These are phyloP conservation scores for Aphrocallistes beatrix DNA, from an alignment of 37 sponge, comb jelly and placozoan species.

Conservation along the genomic window DNA sequence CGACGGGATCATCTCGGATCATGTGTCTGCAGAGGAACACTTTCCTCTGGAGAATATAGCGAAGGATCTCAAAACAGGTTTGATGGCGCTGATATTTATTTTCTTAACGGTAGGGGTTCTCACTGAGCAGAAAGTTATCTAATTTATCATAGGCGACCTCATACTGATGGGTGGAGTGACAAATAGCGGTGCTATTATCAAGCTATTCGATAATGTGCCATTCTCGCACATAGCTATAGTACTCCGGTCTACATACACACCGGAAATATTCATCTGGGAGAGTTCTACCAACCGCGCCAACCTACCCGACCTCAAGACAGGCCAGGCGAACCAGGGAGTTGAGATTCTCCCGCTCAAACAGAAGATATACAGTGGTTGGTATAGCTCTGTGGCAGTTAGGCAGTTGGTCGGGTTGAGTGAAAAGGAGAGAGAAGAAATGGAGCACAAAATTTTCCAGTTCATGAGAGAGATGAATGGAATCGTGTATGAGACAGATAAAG, in stretches of 20 bases:
- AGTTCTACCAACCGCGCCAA: not conserved
- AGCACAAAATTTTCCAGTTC: slow-evolving; percentile 34
- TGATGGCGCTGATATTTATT: not conserved
- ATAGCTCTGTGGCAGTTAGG: slow-evolving; percentile 49
- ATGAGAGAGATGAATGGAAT: slow-evolving; percentile 34
- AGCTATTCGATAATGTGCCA: slow-evolving; percentile 53
- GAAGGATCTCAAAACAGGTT: not conserved
- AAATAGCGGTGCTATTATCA: slow-evolving; percentile 49
- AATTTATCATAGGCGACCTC: slow-evolving; percentile 23
- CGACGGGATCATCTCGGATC: slow-evolving; percentile 12
- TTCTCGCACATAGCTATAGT: slow-evolving; percentile 73
- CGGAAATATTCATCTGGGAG: not conserved
- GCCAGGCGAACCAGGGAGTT: slow-evolving; percentile 46
- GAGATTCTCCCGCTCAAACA: slow-evolving; percentile 48
- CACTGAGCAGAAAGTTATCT: not conserved
- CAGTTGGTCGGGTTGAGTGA: slow-evolving; percentile 30
- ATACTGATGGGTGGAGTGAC: slow-evolving; percentile 53
- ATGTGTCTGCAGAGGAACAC: not conserved
- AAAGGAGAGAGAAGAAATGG: slow-evolving; percentile 34
- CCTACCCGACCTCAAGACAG: slow-evolving; percentile 39
- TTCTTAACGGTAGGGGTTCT: not conserved
- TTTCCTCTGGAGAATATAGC: not conserved
- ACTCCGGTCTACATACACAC: slow-evolving; percentile 10
- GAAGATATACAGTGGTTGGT: slow-evolving; percentile 74
- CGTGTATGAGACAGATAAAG: slow-evolving; percentile 52